Evolutionary conservation across 2,888 invertebrate species (phyloP), one percentile per base, ranked within the genome.

Genomic region (Lamellibrachia satsuma): DNA sequence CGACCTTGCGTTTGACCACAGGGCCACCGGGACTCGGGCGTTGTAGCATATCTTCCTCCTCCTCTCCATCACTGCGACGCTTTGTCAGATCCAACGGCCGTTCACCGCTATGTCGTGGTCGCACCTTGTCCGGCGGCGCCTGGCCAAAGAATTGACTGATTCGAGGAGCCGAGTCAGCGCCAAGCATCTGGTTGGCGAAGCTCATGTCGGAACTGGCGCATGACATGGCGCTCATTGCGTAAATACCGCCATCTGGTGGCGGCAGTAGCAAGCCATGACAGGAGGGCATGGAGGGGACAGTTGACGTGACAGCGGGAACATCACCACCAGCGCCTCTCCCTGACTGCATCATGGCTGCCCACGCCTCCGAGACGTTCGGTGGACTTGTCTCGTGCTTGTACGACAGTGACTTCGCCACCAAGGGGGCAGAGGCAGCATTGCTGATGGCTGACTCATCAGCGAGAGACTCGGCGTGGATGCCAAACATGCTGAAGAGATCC

Each of bases 401-500:
- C 15, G 75, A 75, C 75, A 75, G 75, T n/a, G 75, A 75, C 75
- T 75, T 75, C 75, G 15, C 75, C 75, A 75, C 75, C 75, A 75
- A 3, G 22, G 75, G 75, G 6, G 22, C 75, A 15, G 95, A 95
- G 0, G 96, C 95, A 39, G 60, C 90, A 52, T 39, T 94, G 94
- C 57, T 95, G 95, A 60, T 95, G 95, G 22, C 95, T 92, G 8
- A 96, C n/a, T 75, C 75, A 6, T 75, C 75, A n/a, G 75, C 75
- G 75, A 75, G 93, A 11, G 94, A 93, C 92, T 96, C 96, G 0
- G 96, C 95, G 51, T 95, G 95, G 27, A 96, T 94, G n/a, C 96
- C 96, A 93, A 95, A 96, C 93, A 95, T 94, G 52, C 95, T 95
- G 93, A 95, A 95, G 8, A 96, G 94, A 92, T 96, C 96, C 92